phyloP scores from a whole-genome alignment of 2,113 vertebrate species.

The Crotalus tigris region DNA sequence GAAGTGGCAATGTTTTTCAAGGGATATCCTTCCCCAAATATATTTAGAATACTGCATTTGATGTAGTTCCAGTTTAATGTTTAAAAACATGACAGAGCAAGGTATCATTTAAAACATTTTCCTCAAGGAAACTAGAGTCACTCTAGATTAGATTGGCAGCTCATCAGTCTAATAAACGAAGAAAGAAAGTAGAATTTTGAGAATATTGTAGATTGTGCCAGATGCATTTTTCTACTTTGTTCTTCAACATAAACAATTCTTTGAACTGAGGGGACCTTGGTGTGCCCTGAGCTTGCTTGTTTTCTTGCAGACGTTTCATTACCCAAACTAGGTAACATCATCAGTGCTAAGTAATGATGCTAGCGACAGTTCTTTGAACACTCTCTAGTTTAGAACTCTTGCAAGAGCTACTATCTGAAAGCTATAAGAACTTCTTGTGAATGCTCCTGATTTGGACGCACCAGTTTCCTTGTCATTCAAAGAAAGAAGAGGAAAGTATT shows the following conservation, averaged over 20 bases:
- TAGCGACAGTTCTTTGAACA: background rate
- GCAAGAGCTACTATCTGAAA: background rate
- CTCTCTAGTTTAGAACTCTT: background rate
- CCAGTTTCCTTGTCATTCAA: background rate
- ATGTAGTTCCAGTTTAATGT: background rate
- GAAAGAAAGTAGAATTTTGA: background rate
- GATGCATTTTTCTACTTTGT: background rate
- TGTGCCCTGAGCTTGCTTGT: background rate
- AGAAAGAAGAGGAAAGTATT: background rate
- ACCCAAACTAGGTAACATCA: background rate
- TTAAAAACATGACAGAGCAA: background rate
- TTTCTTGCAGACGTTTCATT: background rate
- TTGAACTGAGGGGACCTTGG: background rate
- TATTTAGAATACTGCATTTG: background rate
- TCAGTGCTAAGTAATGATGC: background rate
- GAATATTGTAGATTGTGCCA: background rate
- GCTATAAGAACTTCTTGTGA: background rate
- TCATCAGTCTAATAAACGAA: background rate
- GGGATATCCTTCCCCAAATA: background rate
- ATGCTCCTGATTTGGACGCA: background rate
- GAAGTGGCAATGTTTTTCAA: background rate
- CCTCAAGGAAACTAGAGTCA: background rate
- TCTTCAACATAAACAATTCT: background rate
- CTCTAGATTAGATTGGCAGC: background rate
- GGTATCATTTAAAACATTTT: background rate